A percentile compares a stretch with the other conserved stretches of the same genome.
phyloP scores from a whole-genome alignment of 2,888 invertebrate species.

The Ichneumoninae sp. region DNA sequence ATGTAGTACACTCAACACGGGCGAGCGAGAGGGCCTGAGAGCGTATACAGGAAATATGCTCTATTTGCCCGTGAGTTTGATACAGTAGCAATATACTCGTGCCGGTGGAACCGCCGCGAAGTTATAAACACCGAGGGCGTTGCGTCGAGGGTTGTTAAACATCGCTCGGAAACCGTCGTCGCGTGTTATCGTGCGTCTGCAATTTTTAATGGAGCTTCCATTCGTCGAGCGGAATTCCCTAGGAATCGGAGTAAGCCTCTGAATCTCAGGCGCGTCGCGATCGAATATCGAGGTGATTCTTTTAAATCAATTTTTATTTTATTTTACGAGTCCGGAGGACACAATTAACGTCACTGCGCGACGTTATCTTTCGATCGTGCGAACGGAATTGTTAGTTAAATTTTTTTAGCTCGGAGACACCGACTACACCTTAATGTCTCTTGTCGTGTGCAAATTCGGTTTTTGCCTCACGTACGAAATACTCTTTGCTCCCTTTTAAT shows the following conservation, averaged over 20 bases:
- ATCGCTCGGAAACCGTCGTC: constrained; percentile 61
- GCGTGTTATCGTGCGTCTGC: constrained; percentile 44
- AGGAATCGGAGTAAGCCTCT: background rate
- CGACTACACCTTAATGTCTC: constrained; percentile 23
- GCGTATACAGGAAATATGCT: constrained; percentile 1
- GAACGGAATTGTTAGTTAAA: constrained; percentile 40
- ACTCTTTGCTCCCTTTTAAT: constrained; percentile 41
- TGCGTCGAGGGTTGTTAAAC: background rate
- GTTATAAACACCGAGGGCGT: constrained; percentile 57
- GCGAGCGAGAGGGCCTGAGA: constrained; percentile 1
- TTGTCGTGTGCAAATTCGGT: background rate
- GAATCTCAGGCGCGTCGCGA: background rate
- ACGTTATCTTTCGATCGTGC: constrained; percentile 21
- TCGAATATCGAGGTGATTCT: background rate
- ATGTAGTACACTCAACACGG: background rate
- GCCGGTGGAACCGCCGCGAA: constrained; percentile 19
- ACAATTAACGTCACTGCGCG: background rate
- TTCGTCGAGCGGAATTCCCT: background rate
- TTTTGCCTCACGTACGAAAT: constrained; percentile 4
- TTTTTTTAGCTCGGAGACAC: constrained; percentile 28
- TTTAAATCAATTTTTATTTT: background rate
- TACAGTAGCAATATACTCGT: constrained; percentile 27
- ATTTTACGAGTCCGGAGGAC: background rate
- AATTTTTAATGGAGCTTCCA: constrained; percentile 5
- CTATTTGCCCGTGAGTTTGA: constrained; percentile 28